These are phyloP conservation scores for Nycticebus coucang DNA, from an alignment of 2,113 vertebrate species.

Conservation along the genomic window DNA sequence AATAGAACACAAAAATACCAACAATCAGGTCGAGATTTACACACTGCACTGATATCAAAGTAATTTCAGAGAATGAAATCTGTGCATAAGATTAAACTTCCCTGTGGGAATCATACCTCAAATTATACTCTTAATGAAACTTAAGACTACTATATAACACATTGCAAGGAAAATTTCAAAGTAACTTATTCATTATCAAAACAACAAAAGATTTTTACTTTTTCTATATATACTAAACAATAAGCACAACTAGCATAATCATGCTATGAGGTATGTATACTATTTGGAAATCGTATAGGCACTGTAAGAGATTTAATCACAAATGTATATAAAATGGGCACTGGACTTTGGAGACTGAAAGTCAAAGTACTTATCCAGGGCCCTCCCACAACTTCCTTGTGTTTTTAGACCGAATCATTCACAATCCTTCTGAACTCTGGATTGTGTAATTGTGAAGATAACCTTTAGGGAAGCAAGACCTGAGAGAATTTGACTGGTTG, in stretches of 20 bases:
- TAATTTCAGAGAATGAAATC: constrained; percentile 20
- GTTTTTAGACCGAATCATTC: neutral
- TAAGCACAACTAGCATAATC: neutral
- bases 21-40: neutral
- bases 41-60: neutral
- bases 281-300: neutral
- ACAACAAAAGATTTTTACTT: neutral
- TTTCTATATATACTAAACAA: neutral
- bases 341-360: neutral
- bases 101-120: neutral
- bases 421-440: neutral
- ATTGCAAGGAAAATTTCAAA: neutral
- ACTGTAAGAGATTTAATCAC: neutral
- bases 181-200: constrained; percentile 29
- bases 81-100: constrained; percentile 15
- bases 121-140: neutral
- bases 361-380: neutral
- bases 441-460: neutral
- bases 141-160: neutral
- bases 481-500: constrained; percentile 8
- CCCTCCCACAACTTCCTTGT: neutral
- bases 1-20: neutral
- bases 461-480: neutral
- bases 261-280: neutral
- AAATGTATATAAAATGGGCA: neutral